Evolutionary conservation across 2,888 invertebrate genomes (phyloP).

Genomic region (Atethmia centrago): DNA sequence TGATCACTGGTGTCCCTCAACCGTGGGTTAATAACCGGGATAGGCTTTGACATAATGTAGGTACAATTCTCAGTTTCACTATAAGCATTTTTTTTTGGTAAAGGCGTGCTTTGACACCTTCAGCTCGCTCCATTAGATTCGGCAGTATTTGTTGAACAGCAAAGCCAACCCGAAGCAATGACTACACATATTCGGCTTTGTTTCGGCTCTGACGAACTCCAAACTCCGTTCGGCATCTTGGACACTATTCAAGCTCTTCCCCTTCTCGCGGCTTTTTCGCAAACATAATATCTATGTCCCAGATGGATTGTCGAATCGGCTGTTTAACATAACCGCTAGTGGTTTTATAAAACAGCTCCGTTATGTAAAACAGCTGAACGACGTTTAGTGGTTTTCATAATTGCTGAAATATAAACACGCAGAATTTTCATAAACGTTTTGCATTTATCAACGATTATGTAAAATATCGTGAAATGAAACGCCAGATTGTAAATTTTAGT

Average conservation of each 20-base stretch:
- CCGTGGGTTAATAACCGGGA: background rate
- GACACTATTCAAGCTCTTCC: background rate
- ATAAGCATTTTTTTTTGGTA: background rate
- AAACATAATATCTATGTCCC: too few relatives aligned
- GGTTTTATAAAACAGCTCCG: too few relatives aligned
- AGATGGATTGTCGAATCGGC: too few relatives aligned
- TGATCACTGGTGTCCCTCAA: constrained; percentile 7
- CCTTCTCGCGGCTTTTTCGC: background rate
- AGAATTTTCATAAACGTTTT: too few relatives aligned
- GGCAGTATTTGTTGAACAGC: background rate
- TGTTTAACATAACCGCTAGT: too few relatives aligned
- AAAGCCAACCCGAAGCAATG: background rate
- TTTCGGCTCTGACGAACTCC: background rate
- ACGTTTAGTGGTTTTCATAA: too few relatives aligned
- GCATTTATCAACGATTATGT: too few relatives aligned
- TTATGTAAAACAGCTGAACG: too few relatives aligned
- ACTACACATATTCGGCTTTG: background rate
- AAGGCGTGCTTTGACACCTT: background rate
- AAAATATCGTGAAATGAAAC: too few relatives aligned
- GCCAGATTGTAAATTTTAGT: too few relatives aligned
- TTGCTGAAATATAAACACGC: too few relatives aligned
- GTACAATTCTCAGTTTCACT: background rate
- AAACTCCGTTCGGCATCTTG: background rate
- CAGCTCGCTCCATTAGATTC: background rate
- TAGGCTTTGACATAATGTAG: too few relatives aligned